Evolutionary conservation across 2,113 vertebrate species (phyloP).

Genomic region (Vimba vimba): DNA sequence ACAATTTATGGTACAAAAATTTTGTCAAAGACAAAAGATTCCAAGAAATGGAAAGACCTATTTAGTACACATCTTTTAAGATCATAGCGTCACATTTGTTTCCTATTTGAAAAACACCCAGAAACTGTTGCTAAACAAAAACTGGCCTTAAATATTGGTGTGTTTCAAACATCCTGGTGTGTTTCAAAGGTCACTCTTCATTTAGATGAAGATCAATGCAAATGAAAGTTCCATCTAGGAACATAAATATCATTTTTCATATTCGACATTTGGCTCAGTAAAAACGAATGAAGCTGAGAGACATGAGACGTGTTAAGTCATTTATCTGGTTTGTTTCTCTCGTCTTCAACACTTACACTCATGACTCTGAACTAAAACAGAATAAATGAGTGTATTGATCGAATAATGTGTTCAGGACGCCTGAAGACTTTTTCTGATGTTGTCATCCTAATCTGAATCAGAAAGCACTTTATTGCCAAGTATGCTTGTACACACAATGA

Average conservation of each 20-base stretch:
- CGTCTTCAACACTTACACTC: too few species aligned
- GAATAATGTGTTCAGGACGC: background rate
- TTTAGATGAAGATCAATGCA: background rate
- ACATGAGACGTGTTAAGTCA: too few species aligned
- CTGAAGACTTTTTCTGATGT: background rate
- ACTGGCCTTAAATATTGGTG: background rate
- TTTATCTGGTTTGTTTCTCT: too few species aligned
- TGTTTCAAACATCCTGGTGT: background rate
- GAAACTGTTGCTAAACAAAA: background rate
- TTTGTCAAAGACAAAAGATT: background rate
- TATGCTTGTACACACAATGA: too few species aligned
- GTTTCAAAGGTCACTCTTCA: background rate
- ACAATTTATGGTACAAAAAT: background rate
- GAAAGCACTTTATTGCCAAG: too few species aligned
- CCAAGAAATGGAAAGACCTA: background rate
- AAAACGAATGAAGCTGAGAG: too few species aligned
- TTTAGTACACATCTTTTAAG: background rate
- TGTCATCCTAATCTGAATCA: too few species aligned
- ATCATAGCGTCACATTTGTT: background rate
- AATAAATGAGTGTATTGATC: background rate
- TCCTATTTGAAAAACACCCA: background rate
- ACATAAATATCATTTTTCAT: too few species aligned
- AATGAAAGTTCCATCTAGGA: background rate
- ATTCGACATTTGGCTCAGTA: too few species aligned
- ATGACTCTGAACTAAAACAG: background rate